Evolutionary conservation across 2,113 vertebrate genomes (phyloP), one percentile per base, ranked within the genome.

Genomic region (Paracanthobrama guichenoti): DNA sequence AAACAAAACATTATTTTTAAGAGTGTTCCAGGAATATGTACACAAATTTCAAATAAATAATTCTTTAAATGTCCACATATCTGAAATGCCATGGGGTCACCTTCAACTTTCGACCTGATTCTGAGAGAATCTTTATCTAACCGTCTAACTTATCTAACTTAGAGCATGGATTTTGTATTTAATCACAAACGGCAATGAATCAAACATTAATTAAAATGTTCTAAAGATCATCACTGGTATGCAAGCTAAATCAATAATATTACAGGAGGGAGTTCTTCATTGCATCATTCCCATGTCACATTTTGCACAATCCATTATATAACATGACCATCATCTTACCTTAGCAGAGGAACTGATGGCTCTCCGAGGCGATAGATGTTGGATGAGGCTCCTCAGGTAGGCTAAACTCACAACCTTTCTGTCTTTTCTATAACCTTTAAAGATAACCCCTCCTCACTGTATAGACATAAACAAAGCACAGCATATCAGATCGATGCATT

Each of bases 391-490:
- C 55, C 64, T 74, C 66, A 83, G 75, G 66, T 73, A 69, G 77
- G 71, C 71, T 46, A 44, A 46, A 28, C 50, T 69, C 64, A 73
- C 42, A 81, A 62, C 59, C 48, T 78, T 83, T 87, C 42, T 50
- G 77, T 79, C 81, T 85, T 89, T 88, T 67, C 69, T 84, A 88
- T 87, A 85, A 90, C 87, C 83, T 86, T 87, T 79, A 83, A 62
- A 14, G 16, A 60, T 57, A 62, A 86, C 84, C 85, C 86, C 89
- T 89, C 89, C 90, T 85, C 44, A 59, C 77, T 88, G 87, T 90
- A 75, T 89, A 85, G 79, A 86, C 26, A 87, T 73, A 60, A 76
- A 86, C 82, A 79, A 66, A 81, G 81, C 76, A 55, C 28, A 26
- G 50, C 53, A 26, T 86, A 74, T 73, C 66, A 83, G 71, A 79